phyloP scores from a whole-genome alignment of 2,888 invertebrate genomes.

The Nomada hirtipes region DNA sequence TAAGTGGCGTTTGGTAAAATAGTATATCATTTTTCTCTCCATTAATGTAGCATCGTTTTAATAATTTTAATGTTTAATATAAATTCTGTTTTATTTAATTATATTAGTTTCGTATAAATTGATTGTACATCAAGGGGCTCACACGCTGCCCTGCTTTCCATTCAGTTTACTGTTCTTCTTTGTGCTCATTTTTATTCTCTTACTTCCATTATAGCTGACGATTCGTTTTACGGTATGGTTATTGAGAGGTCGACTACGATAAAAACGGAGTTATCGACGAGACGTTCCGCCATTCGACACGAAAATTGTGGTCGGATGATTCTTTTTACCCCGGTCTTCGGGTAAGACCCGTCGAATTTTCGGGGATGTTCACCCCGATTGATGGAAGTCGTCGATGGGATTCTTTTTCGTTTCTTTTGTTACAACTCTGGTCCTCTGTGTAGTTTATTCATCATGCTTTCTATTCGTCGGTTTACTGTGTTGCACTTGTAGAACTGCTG shows the following conservation, averaged over 20 bases:
- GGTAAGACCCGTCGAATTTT: not conserved
- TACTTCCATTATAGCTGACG: not conserved
- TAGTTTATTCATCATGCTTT: too few relatives aligned
- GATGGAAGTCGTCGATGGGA: not conserved
- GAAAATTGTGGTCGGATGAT: constrained; percentile 7
- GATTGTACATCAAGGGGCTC: too few relatives aligned
- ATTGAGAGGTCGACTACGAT: constrained; percentile 35
- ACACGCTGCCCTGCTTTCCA: too few relatives aligned
- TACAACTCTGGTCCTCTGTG: not conserved
- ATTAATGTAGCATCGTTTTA: too few relatives aligned
- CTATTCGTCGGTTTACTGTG: too few relatives aligned
- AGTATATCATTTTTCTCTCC: too few relatives aligned
- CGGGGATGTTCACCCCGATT: not conserved
- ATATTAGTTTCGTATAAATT: too few relatives aligned
- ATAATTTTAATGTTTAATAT: too few relatives aligned
- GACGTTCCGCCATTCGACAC: constrained; percentile 27
- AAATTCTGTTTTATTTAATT: not conserved
- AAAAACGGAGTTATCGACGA: constrained; percentile 62
- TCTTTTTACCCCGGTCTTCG: not conserved
- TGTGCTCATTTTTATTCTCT: not conserved
- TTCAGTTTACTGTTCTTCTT: not conserved
- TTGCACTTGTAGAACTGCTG: too few relatives aligned
- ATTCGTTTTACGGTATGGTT: constrained; percentile 25
- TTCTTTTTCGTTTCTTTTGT: not conserved
- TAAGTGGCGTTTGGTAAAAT: too few relatives aligned